These are phyloP conservation scores for Leptosomus discolor DNA, from an alignment of 2,113 vertebrate species.

Conservation along the genomic window DNA sequence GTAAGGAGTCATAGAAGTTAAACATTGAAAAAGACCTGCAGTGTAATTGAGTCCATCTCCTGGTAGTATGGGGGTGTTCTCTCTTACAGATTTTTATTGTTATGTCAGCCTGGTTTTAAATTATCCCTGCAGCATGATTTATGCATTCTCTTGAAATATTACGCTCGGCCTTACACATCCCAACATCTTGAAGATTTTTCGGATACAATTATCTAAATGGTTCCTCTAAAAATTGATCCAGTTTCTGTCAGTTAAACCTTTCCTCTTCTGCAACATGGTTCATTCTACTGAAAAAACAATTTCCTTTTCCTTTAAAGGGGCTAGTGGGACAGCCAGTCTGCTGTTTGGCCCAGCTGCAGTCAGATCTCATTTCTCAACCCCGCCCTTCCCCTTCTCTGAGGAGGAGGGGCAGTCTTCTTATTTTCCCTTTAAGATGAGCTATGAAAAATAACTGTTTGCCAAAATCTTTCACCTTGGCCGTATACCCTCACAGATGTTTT, in stretches of 20 bases:
- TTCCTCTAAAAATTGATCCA: not conserved
- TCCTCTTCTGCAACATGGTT: not conserved
- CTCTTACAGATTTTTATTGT: not conserved
- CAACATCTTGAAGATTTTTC: not conserved
- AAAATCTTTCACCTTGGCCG: constrained; percentile 71
- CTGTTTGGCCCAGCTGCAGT: constrained; percentile 63
- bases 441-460: constrained; percentile 71
- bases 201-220: not conserved
- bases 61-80: not conserved
- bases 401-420: constrained; percentile 59
- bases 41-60: constrained; percentile 9
- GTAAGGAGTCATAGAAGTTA: not conserved
- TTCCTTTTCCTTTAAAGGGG: constrained; percentile 54
- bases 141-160: not conserved
- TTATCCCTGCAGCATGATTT: not conserved
- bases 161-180: not conserved
- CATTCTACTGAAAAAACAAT: constrained; percentile 61
- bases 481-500: constrained; percentile 73
- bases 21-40: constrained; percentile 5
- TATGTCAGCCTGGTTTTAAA: not conserved
- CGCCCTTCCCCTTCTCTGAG: constrained; percentile 33
- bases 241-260: not conserved
- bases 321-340: constrained; percentile 43
- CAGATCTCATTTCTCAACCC: constrained; percentile 60
- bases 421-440: constrained; percentile 67